A percentile compares a stretch with the other conserved stretches of the same genome.
Conservation (phyloP, 2,888 invertebrate genomes). For the Nephrotoma appendiculata region DNA sequence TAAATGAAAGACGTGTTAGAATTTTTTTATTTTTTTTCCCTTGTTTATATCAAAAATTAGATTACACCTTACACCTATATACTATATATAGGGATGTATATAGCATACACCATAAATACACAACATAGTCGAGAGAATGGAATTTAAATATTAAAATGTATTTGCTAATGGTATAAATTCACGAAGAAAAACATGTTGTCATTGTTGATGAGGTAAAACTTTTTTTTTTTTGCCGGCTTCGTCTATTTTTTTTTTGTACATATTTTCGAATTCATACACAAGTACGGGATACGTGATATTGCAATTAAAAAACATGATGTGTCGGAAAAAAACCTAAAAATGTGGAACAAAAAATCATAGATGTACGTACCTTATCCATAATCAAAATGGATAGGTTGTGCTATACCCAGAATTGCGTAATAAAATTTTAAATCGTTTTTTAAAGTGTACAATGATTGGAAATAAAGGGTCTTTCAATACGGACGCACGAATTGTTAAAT, state of each 20-base stretch:
- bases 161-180: background rate
- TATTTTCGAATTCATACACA: background rate
- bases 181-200: background rate
- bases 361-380: background rate
- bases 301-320: background rate
- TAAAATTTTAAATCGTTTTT: background rate
- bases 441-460: background rate
- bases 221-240: background rate
- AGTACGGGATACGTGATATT: background rate
- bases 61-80: background rate
- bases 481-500: too few relatives aligned
- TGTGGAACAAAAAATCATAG: background rate
- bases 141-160: background rate
- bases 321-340: background rate
- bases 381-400: background rate
- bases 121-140: background rate
- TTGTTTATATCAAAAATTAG: background rate
- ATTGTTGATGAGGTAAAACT: background rate
- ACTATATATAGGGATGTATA: background rate
- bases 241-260: background rate
- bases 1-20: background rate
- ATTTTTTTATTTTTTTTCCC: background rate
- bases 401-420: background rate
- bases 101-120: background rate
- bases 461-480: too few relatives aligned